Evolutionary conservation across 2,797 vertebrate species (phyloP), one percentile per base, ranked within the genome.

Genomic region (Centropyge bicolor): DNA sequence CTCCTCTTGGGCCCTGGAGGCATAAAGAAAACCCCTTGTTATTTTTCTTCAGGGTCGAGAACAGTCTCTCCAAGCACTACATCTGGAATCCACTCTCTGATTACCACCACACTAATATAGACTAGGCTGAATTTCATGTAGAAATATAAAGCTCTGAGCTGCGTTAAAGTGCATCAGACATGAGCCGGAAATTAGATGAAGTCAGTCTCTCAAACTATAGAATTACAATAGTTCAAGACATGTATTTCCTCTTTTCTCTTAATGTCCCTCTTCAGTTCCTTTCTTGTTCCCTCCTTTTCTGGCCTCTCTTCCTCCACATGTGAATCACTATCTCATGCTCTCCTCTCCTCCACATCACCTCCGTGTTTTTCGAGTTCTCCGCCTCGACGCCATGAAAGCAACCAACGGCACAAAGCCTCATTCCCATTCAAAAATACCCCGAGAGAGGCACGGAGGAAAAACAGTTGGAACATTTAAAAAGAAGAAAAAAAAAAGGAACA

Each of bases 341-440:
- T 31, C 36, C 65, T 54, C 35, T 49, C 31, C 46, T 75, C 45
- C 57, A 43, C 57, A 75, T 64, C 41, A 35, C 72, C 59, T 70
- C 49, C 10, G 16, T 43, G 11, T 57, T 65, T 85, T 83, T 78
- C 46, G 63, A 16, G 7, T 81, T 55, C 63, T 75, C 60, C 0
- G n/a, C 59, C 76, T 76, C 16, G 5, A 55, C n/a, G 12, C 7
- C 43, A 40, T 62, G 59, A 87, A 80, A 76, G 51, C 68, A 86
- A 80, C 43, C 38, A 40, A n/a, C n/a, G n/a, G 54, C 77, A 82
- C 64, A 75, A 86, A 77, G 59, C 52, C 49, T 74, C 24, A 35
- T 16, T 74, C 56, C 64, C 52, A 52, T 54, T 52, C 11, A 60
- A 41, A 81, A 70, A 81, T 52, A 62, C 48, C 27, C 71, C 0